Conservation (phyloP, 2,888 invertebrate species). For the Abrostola tripartita region DNA sequence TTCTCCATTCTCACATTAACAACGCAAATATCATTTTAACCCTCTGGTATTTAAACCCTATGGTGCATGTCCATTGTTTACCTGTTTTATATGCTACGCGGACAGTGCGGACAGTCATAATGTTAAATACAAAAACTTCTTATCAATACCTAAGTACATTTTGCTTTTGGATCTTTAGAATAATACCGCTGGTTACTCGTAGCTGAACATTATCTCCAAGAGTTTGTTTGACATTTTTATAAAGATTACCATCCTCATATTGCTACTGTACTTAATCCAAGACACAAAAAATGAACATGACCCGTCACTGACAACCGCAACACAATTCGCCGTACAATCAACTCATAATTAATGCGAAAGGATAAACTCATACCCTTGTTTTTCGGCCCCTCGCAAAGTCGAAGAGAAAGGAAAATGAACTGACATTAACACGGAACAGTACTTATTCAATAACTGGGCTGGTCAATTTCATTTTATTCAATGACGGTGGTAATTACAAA, state of each 20-base stretch:
- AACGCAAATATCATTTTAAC: too few species aligned
- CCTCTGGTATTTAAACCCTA: too few species aligned
- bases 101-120: too few species aligned
- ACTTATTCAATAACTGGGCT: slow-evolving; percentile 52
- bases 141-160: too few species aligned
- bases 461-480: slow-evolving; percentile 48
- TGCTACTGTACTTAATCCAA: slow-evolving; percentile 3
- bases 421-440: slow-evolving; percentile 56
- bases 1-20: too few species aligned
- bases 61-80: too few species aligned
- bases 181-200: too few species aligned
- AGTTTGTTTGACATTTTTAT: too few species aligned
- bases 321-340: slow-evolving; percentile 40
- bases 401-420: slow-evolving; percentile 49
- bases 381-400: slow-evolving; percentile 42
- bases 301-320: slow-evolving; percentile 38
- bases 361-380: slow-evolving; percentile 44
- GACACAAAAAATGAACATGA: slow-evolving; percentile 35
- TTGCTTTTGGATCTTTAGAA: too few species aligned
- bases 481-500: slow-evolving; percentile 46
- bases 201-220: too few species aligned
- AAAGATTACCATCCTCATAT: background rate
- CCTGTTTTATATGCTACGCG: too few species aligned
- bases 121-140: too few species aligned
- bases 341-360: slow-evolving; percentile 50